Conservation (phyloP, 2,888 invertebrate species). For the Orgyia antiqua region DNA sequence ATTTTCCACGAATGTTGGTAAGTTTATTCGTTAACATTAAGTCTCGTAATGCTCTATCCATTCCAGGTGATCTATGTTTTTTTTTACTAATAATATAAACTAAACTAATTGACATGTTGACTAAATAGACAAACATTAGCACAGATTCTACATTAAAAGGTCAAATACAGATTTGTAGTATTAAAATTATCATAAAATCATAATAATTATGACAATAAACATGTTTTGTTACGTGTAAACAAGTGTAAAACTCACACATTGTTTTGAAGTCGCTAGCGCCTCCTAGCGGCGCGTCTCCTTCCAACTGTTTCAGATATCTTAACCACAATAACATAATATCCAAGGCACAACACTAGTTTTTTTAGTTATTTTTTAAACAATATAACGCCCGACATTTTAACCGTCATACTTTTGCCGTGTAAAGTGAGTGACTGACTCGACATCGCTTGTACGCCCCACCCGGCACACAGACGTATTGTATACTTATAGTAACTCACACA, state of each 20-base stretch:
- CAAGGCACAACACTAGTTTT: slow-evolving; percentile 44
- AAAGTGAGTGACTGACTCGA: slow-evolving; percentile 71
- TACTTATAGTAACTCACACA: slow-evolving; percentile 47
- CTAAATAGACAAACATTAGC: too few relatives aligned
- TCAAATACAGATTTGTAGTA: too few relatives aligned
- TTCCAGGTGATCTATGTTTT: too few relatives aligned
- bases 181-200: too few relatives aligned
- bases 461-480: slow-evolving; percentile 42
- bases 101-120: too few relatives aligned
- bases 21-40: too few relatives aligned
- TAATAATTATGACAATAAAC: too few relatives aligned
- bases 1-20: too few relatives aligned
- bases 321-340: slow-evolving; percentile 69
- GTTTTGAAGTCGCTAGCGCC: slow-evolving; percentile 67
- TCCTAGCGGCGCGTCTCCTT: slow-evolving; percentile 56
- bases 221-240: slow-evolving; percentile 35
- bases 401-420: slow-evolving; percentile 76
- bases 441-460: slow-evolving; percentile 52
- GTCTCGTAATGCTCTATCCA: too few relatives aligned
- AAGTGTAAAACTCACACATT: slow-evolving; percentile 58
- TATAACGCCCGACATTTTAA: slow-evolving; percentile 34
- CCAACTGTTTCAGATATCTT: slow-evolving; percentile 68
- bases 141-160: too few relatives aligned
- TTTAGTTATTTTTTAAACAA: slow-evolving; percentile 24
- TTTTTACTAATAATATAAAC: too few relatives aligned